Percentiles rank a stretch among this genome's conserved stretches.
Evolutionary conservation across 2,113 vertebrate species (phyloP).

Genomic region (Pao palembangensis): DNA sequence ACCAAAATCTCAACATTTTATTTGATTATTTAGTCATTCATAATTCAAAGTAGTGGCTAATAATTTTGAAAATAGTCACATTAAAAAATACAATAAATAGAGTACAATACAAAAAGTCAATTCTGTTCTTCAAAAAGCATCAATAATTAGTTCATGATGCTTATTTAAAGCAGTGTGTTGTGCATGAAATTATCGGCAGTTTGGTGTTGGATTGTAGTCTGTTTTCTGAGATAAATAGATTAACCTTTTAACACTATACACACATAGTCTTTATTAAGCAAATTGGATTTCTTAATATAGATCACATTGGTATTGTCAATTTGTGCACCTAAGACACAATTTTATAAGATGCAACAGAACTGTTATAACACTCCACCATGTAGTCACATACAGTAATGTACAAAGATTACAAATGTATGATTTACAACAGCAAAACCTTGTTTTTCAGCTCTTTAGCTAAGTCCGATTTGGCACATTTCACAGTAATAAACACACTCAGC

Average conservation of each 20-base stretch:
- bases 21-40: constrained; percentile 23
- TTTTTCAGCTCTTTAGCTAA: constrained; percentile 6
- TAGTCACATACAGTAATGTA: background rate
- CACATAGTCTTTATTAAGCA: too few species aligned
- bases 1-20: constrained; percentile 25
- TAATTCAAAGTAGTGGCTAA: constrained; percentile 2
- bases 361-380: background rate
- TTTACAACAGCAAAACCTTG: constrained; percentile 12
- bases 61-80: constrained; percentile 13
- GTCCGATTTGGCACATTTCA: constrained; percentile 52
- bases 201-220: constrained; percentile 23
- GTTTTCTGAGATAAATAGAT: constrained; percentile 3
- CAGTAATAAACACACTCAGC: constrained; percentile 28
- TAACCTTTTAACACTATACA: too few species aligned
- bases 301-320: too few species aligned
- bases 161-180: constrained; percentile 11
- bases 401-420: constrained; percentile 15
- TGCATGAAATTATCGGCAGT: constrained; percentile 19
- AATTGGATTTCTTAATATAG: too few species aligned
- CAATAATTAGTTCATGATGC: constrained; percentile 7
- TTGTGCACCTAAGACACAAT: too few species aligned
- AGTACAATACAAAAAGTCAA: background rate
- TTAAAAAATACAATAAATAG: constrained; percentile 18
- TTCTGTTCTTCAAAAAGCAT: constrained; percentile 19
- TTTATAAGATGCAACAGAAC: too few species aligned